Conservation (phyloP, 2,797 vertebrate genomes). For the Margarornis squamiger region DNA sequence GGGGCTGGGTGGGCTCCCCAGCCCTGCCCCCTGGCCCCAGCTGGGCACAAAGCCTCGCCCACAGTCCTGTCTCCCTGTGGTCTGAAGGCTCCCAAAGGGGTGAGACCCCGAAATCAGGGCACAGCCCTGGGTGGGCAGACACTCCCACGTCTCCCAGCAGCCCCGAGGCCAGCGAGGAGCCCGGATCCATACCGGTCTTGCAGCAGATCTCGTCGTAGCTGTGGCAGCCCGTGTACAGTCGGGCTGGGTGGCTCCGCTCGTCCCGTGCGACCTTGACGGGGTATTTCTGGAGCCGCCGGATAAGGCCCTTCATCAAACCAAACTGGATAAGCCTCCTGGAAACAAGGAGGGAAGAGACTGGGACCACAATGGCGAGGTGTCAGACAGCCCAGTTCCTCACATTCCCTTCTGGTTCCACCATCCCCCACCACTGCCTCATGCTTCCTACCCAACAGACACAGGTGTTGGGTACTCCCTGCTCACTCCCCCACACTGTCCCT, state of each 20-base stretch:
- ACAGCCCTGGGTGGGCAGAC: fast-evolving
- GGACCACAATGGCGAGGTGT: fast-evolving
- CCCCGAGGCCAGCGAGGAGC: fast-evolving
- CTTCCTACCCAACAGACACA: background rate
- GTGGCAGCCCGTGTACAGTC: constrained; percentile 94
- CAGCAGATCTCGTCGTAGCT: constrained; percentile 99
- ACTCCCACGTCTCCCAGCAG: fast-evolving
- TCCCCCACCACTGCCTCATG: background rate
- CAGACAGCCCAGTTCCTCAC: background rate
- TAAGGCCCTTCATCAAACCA: constrained; percentile 93
- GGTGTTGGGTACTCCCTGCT: no score
- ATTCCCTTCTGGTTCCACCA: background rate
- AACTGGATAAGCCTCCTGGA: constrained; percentile 94
- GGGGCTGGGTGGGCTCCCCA: fast-evolving
- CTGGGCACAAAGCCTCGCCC: background rate
- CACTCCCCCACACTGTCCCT: fast-evolving
- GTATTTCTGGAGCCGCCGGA: constrained; percentile 94
- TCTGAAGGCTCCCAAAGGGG: background rate
- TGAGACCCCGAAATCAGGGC: fast-evolving
- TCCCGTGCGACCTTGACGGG: constrained; percentile 90
- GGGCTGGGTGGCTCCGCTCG: constrained; percentile 87
- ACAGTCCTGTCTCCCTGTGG: fast-evolving
- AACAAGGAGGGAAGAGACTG: background rate
- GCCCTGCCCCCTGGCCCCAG: no score
- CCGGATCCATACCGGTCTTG: constrained; percentile 83